Evolutionary conservation across 2,113 vertebrate species (phyloP).

Genomic region (Microtus montanus): DNA sequence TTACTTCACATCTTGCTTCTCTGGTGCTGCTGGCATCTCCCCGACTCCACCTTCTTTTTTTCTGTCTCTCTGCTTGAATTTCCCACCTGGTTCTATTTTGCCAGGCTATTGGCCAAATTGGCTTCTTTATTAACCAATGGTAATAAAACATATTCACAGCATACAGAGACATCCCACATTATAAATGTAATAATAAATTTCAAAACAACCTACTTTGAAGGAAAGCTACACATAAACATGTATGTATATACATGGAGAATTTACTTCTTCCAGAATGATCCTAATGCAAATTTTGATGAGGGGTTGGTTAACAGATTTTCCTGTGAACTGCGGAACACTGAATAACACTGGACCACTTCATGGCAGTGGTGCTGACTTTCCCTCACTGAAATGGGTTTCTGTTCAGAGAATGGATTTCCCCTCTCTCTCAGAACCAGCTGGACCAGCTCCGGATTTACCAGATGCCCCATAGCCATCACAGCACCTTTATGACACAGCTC

Average conservation of each 20-base stretch:
- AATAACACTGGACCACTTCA: neutral
- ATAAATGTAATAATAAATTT: neutral
- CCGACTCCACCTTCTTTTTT: too few species aligned
- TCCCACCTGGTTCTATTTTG: too few species aligned
- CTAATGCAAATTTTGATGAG: neutral
- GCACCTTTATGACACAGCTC: neutral
- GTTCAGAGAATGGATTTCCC: neutral
- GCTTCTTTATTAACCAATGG: too few species aligned
- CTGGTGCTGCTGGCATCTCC: too few species aligned
- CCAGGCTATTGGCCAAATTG: too few species aligned
- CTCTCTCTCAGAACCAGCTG: neutral
- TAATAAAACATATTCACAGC: too few species aligned
- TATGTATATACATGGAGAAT: neutral
- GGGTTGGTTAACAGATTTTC: neutral
- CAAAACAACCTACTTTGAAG: neutral
- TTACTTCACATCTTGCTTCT: too few species aligned
- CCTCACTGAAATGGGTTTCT: neutral
- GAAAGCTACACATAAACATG: neutral
- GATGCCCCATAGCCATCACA: neutral
- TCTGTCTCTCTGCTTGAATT: too few species aligned
- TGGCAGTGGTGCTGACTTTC: neutral
- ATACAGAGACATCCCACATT: too few species aligned
- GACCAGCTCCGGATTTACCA: neutral
- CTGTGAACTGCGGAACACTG: neutral
- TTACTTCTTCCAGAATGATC: neutral